Base-by-base conservation (phyloP, 2,888 invertebrate genomes). In the Diarsia rubi region DNA sequence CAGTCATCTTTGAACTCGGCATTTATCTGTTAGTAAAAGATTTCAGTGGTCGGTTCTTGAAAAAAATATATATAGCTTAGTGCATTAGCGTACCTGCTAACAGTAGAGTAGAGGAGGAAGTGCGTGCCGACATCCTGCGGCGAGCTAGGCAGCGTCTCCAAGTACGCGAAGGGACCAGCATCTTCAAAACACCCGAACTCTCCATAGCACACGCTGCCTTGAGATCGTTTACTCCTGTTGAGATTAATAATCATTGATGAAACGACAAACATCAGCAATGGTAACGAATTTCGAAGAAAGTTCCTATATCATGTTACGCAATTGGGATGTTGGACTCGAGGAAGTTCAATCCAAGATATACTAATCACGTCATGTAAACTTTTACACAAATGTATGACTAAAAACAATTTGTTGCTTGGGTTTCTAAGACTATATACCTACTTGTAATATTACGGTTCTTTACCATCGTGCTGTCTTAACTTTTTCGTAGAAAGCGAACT, bases 151-250 rank as follows among this genome's bases (percentile, higher is more conserved):
- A 99, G 94, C 96, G 98, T 98, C 95, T 99, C 99, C 93, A 99
- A 95, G 92, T 99, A 99, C 71, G 98, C 98, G 92, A 98, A 99
- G 0, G 99, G 98, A 0, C 99, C 99, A 6, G 98, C 98, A 90
- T 99, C 98, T 90, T 98, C 98, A 95, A 99, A 99, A 91, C 99
- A 99, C 14, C 99, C 99, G 70, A 99, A 97, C 81, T 98, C 98
- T 31, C 97, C 98, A 92, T 99, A 99, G 92, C 99, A 99, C 3
- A 98, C 98, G 79, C 97, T 97, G 81, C 98, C 98, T 79, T 98
- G 98, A 24, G 98, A 98, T 74, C 99, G 95, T 92, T 98, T 98
- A 31, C 96, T 97, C 91, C 98, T 98, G 92, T 71, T 60, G 6
- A 64, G 11, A 67, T n/a, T n/a, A 60, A 77, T 54, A 42, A 42